Conservation (phyloP, 2,888 invertebrate species). For the Allacma fusca region DNA sequence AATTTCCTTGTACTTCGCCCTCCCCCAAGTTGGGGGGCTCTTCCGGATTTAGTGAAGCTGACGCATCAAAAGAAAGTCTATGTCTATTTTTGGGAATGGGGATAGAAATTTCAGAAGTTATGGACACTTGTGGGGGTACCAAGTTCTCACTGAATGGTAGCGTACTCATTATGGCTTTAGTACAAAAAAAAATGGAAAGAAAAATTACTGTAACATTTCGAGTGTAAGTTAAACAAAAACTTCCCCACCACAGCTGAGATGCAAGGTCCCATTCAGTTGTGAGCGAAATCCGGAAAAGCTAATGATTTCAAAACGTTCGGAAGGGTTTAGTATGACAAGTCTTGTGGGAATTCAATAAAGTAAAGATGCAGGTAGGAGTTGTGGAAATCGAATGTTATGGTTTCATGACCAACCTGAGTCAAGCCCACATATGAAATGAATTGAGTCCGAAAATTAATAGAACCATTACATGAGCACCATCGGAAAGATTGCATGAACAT, state of each 20-base stretch:
- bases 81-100: conserved; percentile 49
- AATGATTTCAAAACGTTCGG: background rate
- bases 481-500: conserved; percentile 23
- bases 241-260: too few relatives aligned
- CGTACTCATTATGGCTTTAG: background rate
- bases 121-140: background rate
- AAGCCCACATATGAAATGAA: conserved; percentile 41
- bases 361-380: background rate
- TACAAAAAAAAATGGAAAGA: too few relatives aligned
- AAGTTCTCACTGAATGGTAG: background rate
- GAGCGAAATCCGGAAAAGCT: background rate
- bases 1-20: background rate
- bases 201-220: too few relatives aligned
- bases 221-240: too few relatives aligned
- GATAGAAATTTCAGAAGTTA: background rate
- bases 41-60: background rate
- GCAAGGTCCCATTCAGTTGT: background rate
- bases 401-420: conserved; percentile 36
- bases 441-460: conserved; percentile 45
- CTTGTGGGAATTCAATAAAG: background rate
- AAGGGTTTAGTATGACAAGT: background rate
- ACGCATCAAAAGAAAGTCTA: conserved; percentile 56
- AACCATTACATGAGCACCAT: conserved; percentile 40
- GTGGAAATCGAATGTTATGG: background rate
- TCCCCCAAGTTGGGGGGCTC: too few relatives aligned